Conservation (phyloP, 2,113 vertebrate species). For the Lathamus discolor region DNA sequence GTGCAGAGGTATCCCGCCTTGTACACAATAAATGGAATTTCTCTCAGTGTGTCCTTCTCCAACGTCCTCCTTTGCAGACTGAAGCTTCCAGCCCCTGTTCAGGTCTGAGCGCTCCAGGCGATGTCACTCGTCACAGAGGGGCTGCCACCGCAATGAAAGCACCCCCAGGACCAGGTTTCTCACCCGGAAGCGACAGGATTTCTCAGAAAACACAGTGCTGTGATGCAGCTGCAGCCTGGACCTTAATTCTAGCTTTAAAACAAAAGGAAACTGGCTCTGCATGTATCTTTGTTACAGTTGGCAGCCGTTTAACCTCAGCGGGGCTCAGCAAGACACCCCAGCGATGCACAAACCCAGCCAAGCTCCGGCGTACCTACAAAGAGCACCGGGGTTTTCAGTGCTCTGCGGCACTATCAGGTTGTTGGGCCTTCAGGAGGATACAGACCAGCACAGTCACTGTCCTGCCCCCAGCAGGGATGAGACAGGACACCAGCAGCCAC, state of each 20-base stretch:
- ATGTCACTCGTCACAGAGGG: background rate
- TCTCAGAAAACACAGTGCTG: background rate
- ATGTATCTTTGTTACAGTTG: background rate
- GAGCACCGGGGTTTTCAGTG: background rate
- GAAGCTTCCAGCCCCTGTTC: background rate
- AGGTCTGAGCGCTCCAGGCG: accelerated
- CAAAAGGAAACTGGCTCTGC: background rate
- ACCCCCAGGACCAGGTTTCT: background rate
- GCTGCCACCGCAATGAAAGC: too few species aligned
- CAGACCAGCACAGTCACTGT: background rate
- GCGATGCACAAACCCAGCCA: background rate
- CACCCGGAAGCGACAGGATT: background rate
- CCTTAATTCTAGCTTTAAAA: background rate
- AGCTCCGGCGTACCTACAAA: accelerated
- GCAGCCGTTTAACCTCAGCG: background rate
- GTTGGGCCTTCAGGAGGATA: background rate
- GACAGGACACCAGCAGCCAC: background rate
- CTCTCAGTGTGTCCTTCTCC: conserved; percentile 33
- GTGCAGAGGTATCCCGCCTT: conserved; percentile 66
- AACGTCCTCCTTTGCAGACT: background rate
- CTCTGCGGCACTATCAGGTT: accelerated
- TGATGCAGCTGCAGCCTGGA: background rate
- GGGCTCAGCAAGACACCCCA: background rate
- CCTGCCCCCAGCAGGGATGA: accelerated
- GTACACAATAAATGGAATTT: conserved; percentile 81